These are phyloP conservation scores for Poecilia velifera DNA, from an alignment of 2,797 vertebrate genomes.

Conservation along the genomic window DNA sequence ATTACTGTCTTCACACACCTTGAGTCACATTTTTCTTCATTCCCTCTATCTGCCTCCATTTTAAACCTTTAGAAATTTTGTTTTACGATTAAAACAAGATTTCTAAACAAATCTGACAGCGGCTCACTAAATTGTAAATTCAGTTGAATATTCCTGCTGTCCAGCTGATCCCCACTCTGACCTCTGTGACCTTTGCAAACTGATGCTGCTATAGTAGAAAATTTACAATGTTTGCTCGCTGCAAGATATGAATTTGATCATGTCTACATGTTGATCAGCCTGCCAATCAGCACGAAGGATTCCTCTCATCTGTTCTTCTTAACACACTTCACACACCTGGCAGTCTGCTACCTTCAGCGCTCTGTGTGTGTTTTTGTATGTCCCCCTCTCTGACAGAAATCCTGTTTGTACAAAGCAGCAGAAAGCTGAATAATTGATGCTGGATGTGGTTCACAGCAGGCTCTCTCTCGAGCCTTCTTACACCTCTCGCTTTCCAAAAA, in stretches of 20 bases:
- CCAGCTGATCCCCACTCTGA: not conserved
- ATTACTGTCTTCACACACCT: not conserved
- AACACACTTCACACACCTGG: constrained; percentile 36
- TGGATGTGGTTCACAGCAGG: constrained; percentile 68
- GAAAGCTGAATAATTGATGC: constrained; percentile 93
- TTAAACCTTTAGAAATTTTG: not conserved
- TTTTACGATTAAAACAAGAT: not conserved
- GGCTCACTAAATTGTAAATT: not conserved
- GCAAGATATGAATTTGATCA: not conserved
- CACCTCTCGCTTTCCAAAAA: constrained; percentile 16
- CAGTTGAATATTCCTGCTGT: not conserved
- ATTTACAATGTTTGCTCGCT: not conserved
- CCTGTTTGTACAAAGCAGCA: constrained; percentile 89
- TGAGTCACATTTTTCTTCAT: not conserved
- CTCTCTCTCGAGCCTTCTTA: constrained; percentile 16
- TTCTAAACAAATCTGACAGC: not conserved
- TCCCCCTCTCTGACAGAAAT: constrained; percentile 79
- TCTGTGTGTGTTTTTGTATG: constrained; percentile 21
- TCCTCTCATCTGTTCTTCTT: not conserved
- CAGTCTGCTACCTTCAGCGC: not conserved
- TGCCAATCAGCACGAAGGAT: not conserved
- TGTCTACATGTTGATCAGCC: not conserved
- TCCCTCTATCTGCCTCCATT: not conserved
- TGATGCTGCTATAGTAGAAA: not conserved
- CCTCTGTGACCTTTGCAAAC: not conserved